Evolutionary conservation across 2,888 invertebrate genomes (phyloP).

Genomic region (Synergus laeviventris): DNA sequence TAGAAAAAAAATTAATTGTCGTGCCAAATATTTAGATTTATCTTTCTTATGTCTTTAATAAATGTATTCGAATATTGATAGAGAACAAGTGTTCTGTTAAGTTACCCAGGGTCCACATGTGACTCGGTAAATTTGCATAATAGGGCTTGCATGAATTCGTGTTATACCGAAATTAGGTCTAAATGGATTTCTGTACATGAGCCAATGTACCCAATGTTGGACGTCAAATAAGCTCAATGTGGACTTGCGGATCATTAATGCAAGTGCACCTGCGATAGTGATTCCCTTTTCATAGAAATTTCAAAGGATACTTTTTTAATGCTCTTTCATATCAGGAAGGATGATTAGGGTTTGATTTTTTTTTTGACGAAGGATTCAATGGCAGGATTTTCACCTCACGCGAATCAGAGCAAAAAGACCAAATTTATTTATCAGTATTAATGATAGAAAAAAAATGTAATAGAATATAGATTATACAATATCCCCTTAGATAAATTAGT

Average conservation of each 20-base stretch:
- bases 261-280: conserved; percentile 29
- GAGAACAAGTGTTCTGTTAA: background rate
- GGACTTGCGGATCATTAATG: conserved; percentile 33
- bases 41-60: background rate
- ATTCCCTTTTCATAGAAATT: conserved; percentile 10
- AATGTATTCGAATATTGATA: background rate
- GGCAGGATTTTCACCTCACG: background rate
- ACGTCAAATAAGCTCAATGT: conserved; percentile 32
- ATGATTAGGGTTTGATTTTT: background rate
- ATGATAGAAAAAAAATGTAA: too few species aligned
- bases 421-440: background rate
- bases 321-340: background rate
- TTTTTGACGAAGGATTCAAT: background rate
- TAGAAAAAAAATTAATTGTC: background rate
- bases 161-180: conserved; percentile 26
- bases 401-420: background rate
- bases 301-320: conserved; percentile 23
- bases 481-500: too few species aligned
- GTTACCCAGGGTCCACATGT: background rate
- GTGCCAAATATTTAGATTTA: background rate
- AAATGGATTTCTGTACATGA: conserved; percentile 24
- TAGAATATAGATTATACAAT: too few species aligned
- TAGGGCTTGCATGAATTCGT: background rate
- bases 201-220: conserved; percentile 26
- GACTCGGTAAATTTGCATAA: conserved; percentile 17